Base-by-base conservation (phyloP, 2,797 vertebrate species). In the Enteromius afrohamiltoni region DNA sequence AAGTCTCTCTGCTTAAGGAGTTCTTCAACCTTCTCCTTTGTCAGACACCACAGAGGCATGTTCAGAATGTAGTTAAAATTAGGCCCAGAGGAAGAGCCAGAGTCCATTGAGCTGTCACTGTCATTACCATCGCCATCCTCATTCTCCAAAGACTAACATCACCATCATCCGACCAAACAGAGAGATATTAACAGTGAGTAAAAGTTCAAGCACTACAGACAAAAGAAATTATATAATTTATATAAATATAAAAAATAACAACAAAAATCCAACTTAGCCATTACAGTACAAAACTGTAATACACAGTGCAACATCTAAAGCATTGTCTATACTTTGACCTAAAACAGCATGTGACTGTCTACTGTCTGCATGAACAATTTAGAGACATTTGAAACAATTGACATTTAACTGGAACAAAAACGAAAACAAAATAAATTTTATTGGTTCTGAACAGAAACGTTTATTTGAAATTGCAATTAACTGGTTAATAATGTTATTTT, bases 41-140 rank as follows among this genome's bases (percentile, higher is more conserved):
- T 95, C 90, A 99, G 95, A 89, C 96, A 98, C 98, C 98, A 99
- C 53, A 99, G 93, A 83, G 97, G 96, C 98, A 99, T 99, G 92
- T 97, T 98, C 90, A 99, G 95, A 91, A 99, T 98, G 91, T 99
- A 99, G 92, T 99, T 99, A 92, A 98, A 99, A 92, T 98, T 97
- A 14, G 98, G 98, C 80, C 97, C 98, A 29, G 97, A 95, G 5
- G 95, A 91, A 77, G 96, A 94, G 86, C 96, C 96, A 0, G 96
- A 98, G 87, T 96, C 95, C 55, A 96, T 89, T 0, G 97, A 98
- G 91, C 93, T 88, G 92, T 97, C 97, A 16, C 98, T 98, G 29
- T 97, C 96, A 0, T 93, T 93, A 51, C 93, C 97, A 29, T 96
- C 96, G 2, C 88, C 86, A 77, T 96, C 93, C 17, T 98, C 97